These are phyloP conservation scores for Pyrrhia umbra DNA, from an alignment of 2,888 invertebrate genomes.

Conservation along the genomic window DNA sequence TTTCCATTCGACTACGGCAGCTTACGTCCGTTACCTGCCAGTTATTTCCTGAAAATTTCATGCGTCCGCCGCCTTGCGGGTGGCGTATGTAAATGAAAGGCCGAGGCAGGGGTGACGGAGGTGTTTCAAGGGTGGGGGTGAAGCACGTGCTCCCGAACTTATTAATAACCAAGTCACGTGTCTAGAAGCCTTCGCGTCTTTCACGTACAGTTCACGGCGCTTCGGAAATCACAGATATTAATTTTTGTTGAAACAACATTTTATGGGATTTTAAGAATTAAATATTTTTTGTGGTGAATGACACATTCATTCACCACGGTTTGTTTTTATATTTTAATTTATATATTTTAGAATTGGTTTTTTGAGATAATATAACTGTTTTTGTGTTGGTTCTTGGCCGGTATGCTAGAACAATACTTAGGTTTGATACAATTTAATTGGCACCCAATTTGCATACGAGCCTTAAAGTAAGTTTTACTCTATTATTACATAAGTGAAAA, in stretches of 20 bases:
- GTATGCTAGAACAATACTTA: too few species aligned
- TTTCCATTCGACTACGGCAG: slow-evolving; percentile 37
- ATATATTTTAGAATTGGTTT: too few species aligned
- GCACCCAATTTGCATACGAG: too few species aligned
- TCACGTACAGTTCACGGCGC: slow-evolving; percentile 45
- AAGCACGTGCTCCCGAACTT: slow-evolving; percentile 62
- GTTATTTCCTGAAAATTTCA: slow-evolving; percentile 69
- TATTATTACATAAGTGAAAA: too few species aligned
- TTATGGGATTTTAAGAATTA: too few species aligned
- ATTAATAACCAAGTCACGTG: slow-evolving; percentile 73
- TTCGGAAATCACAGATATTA: slow-evolving; percentile 52
- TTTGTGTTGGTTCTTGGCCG: too few species aligned
- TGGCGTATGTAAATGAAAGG: slow-evolving; percentile 66
- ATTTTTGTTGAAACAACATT: slow-evolving; percentile 34
- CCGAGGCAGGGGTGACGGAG: slow-evolving; percentile 16
- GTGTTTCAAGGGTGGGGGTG: slow-evolving; percentile 25
- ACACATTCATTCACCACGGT: too few species aligned
- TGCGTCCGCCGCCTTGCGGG: slow-evolving; percentile 65
- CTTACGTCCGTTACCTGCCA: slow-evolving; percentile 34
- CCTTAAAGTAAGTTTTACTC: too few species aligned
- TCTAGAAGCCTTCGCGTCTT: slow-evolving; percentile 51
- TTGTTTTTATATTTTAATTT: too few species aligned
- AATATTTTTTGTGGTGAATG: too few species aligned
- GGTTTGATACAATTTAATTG: too few species aligned
- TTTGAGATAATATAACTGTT: too few species aligned